A percentile compares a stretch with the other conserved stretches of the same genome.
These are phyloP conservation scores for Mormyrops boulengeri DNA, from an alignment of 2,797 vertebrate genomes.

Conservation along the genomic window DNA sequence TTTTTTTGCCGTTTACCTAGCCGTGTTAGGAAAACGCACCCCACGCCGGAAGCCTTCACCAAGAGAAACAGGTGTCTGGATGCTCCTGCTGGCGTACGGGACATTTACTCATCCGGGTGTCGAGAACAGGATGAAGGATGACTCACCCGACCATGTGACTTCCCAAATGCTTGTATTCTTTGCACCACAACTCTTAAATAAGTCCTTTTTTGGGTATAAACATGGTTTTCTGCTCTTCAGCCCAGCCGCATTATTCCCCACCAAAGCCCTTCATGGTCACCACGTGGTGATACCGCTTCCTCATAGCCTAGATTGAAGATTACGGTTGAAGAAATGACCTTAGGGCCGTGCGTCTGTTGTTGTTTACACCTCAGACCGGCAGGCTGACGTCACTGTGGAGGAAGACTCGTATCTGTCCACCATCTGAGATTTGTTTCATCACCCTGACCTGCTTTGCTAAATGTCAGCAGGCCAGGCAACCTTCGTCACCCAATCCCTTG, in stretches of 20 bases:
- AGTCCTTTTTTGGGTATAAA: neutral
- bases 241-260: neutral
- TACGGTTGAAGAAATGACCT: neutral
- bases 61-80: neutral
- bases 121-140: neutral
- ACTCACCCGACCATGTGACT: conserved; percentile 4
- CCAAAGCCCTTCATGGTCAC: neutral
- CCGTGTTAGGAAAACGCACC: neutral
- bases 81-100: neutral
- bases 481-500: neutral
- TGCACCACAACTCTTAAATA: neutral
- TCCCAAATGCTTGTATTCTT: neutral
- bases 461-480: neutral
- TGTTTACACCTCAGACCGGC: neutral
- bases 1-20: neutral
- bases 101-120: conserved; percentile 10
- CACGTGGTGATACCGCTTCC: neutral
- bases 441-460: neutral
- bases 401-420: neutral
- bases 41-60: neutral
- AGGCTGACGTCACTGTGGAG: neutral
- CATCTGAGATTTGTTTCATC: neutral
- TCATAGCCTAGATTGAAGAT: neutral
- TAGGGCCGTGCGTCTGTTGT: neutral
- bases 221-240: neutral